These are phyloP conservation scores for Diabrotica virgifera DNA, from an alignment of 1,140 invertebrate genomes.

Conservation along the genomic window DNA sequence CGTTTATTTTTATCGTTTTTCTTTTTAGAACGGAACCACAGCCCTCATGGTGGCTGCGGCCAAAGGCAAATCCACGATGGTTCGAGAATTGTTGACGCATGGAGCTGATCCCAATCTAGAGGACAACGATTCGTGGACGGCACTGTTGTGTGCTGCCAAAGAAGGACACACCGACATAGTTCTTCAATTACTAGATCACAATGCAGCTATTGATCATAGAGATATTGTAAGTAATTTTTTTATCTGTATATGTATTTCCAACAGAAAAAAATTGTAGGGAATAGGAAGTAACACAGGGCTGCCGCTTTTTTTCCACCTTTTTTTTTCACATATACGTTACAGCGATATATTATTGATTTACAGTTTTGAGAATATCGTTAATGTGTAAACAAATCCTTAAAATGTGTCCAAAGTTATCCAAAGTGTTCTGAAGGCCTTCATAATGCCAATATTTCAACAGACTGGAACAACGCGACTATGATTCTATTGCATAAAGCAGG, in stretches of 20 bases:
- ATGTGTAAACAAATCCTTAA: no score
- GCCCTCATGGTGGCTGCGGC: slow-evolving; percentile 85
- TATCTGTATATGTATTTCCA: neutral
- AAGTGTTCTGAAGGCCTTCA: no score
- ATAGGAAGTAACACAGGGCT: no score
- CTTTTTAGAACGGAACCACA: slow-evolving; percentile 79
- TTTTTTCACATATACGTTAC: no score
- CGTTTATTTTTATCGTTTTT: neutral
- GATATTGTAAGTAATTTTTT: slow-evolving; percentile 73
- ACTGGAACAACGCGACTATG: no score
- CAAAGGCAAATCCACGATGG: slow-evolving; percentile 77
- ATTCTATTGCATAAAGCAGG: no score
- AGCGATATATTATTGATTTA: no score
- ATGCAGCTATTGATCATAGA: slow-evolving; percentile 83
- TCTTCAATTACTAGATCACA: slow-evolving; percentile 79
- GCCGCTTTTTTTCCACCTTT: no score
- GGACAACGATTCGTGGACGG: slow-evolving; percentile 92
- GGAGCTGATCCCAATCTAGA: slow-evolving; percentile 88
- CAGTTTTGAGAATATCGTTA: no score
- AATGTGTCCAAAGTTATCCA: no score
- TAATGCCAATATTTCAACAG: no score
- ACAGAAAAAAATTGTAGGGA: no score
- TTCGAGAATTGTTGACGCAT: slow-evolving; percentile 76
- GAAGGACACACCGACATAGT: slow-evolving; percentile 84
- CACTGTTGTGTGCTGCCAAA: slow-evolving; percentile 85